Conservation (phyloP, 2,113 vertebrate genomes). For the Athene cunicularia region DNA sequence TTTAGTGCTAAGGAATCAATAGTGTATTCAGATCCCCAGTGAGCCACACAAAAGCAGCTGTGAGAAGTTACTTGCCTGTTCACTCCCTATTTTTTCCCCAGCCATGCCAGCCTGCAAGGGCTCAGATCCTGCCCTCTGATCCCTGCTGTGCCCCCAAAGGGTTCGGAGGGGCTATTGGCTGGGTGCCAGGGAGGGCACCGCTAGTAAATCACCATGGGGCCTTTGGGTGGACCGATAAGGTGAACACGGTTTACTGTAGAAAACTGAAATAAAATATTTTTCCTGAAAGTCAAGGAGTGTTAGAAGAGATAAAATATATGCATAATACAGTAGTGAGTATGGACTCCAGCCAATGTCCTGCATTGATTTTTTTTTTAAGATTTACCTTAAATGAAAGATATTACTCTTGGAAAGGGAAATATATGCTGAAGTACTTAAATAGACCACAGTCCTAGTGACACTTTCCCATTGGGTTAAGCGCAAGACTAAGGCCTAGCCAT, state of each 20-base stretch:
- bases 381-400: background rate
- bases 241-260: background rate
- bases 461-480: background rate
- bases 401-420: background rate
- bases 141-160: background rate
- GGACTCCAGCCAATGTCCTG: background rate
- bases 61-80: slow-evolving; percentile 13
- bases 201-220: background rate
- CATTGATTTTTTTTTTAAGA: background rate
- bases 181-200: background rate
- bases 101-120: background rate
- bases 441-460: background rate
- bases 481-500: background rate
- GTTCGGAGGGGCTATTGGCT: background rate
- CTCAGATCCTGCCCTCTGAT: background rate
- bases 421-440: background rate
- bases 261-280: background rate
- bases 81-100: background rate
- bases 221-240: background rate
- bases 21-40: slow-evolving; percentile 30
- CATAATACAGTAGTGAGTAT: background rate
- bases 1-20: slow-evolving; percentile 35
- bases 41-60: slow-evolving; percentile 55
- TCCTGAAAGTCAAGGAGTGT: background rate
- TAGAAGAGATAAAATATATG: background rate